A percentile compares a stretch with the other conserved stretches of the same genome.
Evolutionary conservation across 2,888 invertebrate genomes (phyloP).

Genomic region (Rutpela maculata): DNA sequence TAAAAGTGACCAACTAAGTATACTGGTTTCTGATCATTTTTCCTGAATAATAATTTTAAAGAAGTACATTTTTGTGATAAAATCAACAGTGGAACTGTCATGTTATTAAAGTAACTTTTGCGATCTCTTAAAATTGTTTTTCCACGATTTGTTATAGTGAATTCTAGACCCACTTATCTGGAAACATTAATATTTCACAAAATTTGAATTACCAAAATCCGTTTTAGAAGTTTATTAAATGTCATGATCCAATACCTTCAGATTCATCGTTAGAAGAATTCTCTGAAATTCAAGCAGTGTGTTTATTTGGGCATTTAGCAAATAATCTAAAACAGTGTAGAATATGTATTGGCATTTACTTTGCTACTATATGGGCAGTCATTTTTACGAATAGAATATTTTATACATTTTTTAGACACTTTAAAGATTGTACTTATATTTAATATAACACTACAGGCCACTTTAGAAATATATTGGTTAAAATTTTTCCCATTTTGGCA

Average conservation of each 20-base stretch:
- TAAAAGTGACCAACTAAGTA: background rate
- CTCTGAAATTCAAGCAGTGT: background rate
- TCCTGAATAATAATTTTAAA: background rate
- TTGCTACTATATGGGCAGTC: background rate
- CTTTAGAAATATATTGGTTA: background rate
- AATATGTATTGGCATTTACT: background rate
- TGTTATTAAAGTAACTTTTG: background rate
- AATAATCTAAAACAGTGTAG: background rate
- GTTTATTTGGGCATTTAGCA: background rate
- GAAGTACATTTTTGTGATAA: background rate
- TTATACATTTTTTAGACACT: background rate
- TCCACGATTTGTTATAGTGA: background rate
- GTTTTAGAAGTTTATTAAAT: background rate
- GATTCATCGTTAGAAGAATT: no score
- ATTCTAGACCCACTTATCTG: slow-evolving; percentile 15
- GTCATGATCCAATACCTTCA: background rate
- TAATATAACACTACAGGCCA: background rate
- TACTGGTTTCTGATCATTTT: background rate
- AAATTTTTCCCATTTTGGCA: background rate
- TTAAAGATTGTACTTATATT: background rate
- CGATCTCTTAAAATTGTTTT: background rate
- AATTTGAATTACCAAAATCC: background rate
- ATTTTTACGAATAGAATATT: background rate
- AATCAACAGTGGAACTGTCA: background rate
- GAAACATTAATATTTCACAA: background rate